Evolutionary conservation across 2,888 invertebrate species (phyloP), one percentile per base, ranked within the genome.

Genomic region (Stenodema calcarata): DNA sequence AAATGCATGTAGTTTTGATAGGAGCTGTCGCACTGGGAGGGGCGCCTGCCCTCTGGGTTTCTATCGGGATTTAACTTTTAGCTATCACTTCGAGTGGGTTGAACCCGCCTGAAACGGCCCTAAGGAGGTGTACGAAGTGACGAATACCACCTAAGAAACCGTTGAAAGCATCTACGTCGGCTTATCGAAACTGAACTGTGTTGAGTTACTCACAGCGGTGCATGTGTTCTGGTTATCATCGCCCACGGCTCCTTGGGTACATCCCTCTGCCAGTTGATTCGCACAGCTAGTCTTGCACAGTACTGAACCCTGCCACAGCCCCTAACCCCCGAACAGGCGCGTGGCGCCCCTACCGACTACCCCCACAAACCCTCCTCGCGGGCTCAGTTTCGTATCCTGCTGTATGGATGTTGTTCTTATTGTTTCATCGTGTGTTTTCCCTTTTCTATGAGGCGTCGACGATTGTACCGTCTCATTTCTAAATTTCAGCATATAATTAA

Each of bases 261-360:
- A 87, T 87, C 80, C 86, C 87, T 87, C 80, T 62, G 80, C 76
- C 81, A 86, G 76, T 86, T 83, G 87, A 76, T 76, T 83, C 50
- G 80, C 86, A 84, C 84, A 84, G 84, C 84, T 84, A 84, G 84
- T 84, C 85, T 87, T 87, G 87, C 87, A 87, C 85, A 86, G 87
- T 80, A 87, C 87, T 87, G 87, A 87, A 86, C 85, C 86, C 86
- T 79, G 86, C 85, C 76, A 50, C 76, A 76, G 80, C 80, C 86
- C 76, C 62, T 18, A 69, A 30, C 86, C 86, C 81, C 75, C 81
- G 73, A 86, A 73, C 86, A 69, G 41, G 81, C 75, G 86, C 70
- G 75, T 86, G 69, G 75, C 85, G 87, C 85, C 87, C 79, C 87
- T 86, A 86, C 79, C 81, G 81, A 80, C 86, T 50, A 41, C 79